phyloP scores from a whole-genome alignment of 1,140 invertebrate genomes.

The Marisa cornuarietis region DNA sequence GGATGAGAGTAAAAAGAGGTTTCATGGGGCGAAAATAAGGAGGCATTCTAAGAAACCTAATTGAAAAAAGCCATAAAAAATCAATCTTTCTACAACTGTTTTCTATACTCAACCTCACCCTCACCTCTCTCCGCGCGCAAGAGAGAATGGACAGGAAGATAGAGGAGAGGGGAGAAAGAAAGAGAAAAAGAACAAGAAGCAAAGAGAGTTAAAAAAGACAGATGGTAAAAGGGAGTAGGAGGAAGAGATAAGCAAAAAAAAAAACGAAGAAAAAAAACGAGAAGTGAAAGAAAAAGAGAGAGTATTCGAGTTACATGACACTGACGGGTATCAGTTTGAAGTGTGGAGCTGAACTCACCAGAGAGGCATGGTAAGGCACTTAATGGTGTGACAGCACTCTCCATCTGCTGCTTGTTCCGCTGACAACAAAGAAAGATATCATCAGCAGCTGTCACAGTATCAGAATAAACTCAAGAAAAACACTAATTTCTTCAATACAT shows the following conservation, averaged over 20 bases:
- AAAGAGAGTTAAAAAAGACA: background rate
- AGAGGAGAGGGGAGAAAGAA: background rate
- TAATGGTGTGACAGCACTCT: constrained; percentile 60
- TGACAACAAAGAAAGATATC: constrained; percentile 35
- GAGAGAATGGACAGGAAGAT: background rate
- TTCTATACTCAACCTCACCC: no score
- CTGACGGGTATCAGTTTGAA: no score
- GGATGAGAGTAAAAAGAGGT: no score
- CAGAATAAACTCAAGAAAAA: no score
- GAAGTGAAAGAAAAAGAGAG: background rate
- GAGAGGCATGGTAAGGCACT: constrained; percentile 39
- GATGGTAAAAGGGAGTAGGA: background rate
- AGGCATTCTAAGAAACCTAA: no score
- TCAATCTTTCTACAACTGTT: no score
- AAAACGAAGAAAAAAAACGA: background rate
- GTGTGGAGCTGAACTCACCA: constrained; percentile 30
- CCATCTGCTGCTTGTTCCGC: constrained; percentile 63
- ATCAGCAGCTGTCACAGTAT: no score
- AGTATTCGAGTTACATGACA: no score
- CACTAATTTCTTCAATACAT: no score
- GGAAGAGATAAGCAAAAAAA: background rate
- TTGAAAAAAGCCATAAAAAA: no score
- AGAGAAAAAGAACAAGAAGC: background rate
- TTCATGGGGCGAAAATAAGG: no score
- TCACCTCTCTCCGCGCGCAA: background rate